Conservation (phyloP, 2,888 invertebrate genomes). For the Atrina japonica region DNA sequence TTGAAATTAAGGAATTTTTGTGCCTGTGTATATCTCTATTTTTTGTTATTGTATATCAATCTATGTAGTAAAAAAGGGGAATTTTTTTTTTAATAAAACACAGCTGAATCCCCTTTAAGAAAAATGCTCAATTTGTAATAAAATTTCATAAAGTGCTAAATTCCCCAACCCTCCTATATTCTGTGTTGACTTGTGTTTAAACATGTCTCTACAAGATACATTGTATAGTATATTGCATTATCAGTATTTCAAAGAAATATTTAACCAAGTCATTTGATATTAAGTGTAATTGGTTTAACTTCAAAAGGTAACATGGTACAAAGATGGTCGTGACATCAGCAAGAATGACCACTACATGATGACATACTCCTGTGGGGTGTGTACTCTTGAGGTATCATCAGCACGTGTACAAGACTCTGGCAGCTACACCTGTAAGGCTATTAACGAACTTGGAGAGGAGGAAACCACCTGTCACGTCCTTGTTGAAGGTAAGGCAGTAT, state of each 20-base stretch:
- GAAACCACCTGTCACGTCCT: slow-evolving; percentile 92
- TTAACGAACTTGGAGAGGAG: slow-evolving; percentile 95
- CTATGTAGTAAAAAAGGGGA: too few species aligned
- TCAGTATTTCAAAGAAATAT: too few species aligned
- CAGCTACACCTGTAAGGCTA: slow-evolving; percentile 96
- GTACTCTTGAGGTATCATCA: slow-evolving; percentile 97
- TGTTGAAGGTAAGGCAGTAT: slow-evolving; percentile 76
- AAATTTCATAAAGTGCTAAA: too few species aligned
- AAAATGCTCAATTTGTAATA: too few species aligned
- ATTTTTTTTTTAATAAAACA: too few species aligned
- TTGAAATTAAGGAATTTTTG: too few species aligned
- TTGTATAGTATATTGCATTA: neutral
- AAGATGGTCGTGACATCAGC: slow-evolving; percentile 94
- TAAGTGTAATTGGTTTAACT: neutral
- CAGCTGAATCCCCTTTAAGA: too few species aligned
- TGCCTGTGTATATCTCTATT: too few species aligned
- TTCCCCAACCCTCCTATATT: too few species aligned
- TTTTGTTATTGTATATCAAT: too few species aligned
- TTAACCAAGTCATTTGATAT: neutral
- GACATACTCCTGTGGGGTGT: slow-evolving; percentile 95
- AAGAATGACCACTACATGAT: slow-evolving; percentile 91
- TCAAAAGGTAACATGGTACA: slow-evolving; percentile 85
- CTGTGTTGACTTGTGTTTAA: neutral
- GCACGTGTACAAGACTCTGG: slow-evolving; percentile 97
- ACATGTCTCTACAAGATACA: neutral